Conservation (phyloP, 2,113 vertebrate genomes). For the Catharus minimus region DNA sequence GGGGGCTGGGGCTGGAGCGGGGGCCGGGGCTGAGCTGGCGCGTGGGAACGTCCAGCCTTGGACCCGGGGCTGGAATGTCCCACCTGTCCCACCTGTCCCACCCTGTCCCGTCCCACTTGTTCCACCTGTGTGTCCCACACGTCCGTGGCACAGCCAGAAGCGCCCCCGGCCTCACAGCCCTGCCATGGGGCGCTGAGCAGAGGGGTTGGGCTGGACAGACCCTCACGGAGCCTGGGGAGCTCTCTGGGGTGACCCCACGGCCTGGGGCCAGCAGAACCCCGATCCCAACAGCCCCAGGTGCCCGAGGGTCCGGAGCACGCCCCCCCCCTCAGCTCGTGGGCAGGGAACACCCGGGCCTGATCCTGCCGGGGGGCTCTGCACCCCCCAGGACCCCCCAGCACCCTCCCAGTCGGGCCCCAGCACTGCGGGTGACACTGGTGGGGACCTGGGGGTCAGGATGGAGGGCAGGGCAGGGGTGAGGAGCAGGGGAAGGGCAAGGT, state of each 20-base stretch:
- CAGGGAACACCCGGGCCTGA: neutral
- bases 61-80: fast-evolving
- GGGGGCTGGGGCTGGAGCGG: neutral
- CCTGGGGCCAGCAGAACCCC: neutral
- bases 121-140: neutral
- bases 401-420: neutral
- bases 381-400: neutral
- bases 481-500: neutral
- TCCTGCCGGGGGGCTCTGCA: neutral
- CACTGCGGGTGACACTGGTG: neutral
- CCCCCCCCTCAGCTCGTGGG: neutral
- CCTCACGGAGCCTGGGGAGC: fast-evolving
- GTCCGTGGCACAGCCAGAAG: too few species aligned
- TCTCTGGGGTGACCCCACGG: neutral
- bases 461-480: neutral
- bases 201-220: neutral
- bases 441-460: neutral
- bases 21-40: neutral
- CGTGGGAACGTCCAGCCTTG: fast-evolving
- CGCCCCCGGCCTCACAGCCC: fast-evolving
- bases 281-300: too few species aligned
- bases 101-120: neutral
- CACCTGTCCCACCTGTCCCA: neutral
- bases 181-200: neutral
- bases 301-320: fast-evolving